Evolutionary conservation across 2,888 invertebrate species (phyloP).

Genomic region (Xestia c-nigrum): DNA sequence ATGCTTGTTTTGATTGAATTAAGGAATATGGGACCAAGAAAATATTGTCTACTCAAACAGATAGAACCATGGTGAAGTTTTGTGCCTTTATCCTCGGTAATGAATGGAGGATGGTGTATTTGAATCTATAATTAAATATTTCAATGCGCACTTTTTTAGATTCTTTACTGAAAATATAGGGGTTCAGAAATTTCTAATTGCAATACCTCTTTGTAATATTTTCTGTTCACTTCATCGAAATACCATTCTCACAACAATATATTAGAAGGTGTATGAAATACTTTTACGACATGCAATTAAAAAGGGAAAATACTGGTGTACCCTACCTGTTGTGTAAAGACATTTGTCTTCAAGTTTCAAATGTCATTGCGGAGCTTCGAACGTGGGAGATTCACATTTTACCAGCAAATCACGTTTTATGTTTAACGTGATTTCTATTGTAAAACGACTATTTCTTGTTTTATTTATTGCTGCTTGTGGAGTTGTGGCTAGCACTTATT

Average conservation of each 20-base stretch:
- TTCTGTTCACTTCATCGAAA: not conserved
- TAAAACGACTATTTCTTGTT: slow-evolving; percentile 61
- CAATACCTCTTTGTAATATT: slow-evolving; percentile 2
- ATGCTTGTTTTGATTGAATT: not conserved
- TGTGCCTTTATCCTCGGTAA: not conserved
- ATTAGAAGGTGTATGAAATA: not conserved
- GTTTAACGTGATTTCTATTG: slow-evolving; percentile 60
- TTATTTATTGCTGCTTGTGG: slow-evolving; percentile 57
- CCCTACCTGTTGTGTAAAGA: slow-evolving; percentile 50
- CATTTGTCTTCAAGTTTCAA: slow-evolving; percentile 80
- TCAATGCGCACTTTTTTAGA: not conserved
- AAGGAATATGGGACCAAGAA: not conserved
- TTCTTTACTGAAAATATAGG: slow-evolving; percentile 5
- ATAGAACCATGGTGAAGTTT: not conserved
- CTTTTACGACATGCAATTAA: slow-evolving; percentile 28
- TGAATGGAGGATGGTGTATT: not conserved
- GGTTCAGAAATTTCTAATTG: slow-evolving; percentile 18
- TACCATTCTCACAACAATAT: not conserved
- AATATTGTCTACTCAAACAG: not conserved
- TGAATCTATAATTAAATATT: not conserved
- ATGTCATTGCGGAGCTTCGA: slow-evolving; percentile 82
- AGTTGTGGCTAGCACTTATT: slow-evolving; percentile 28
- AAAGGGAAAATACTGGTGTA: slow-evolving; percentile 43
- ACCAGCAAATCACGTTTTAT: slow-evolving; percentile 73
- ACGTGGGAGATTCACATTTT: slow-evolving; percentile 85